phyloP scores from a whole-genome alignment of 2,113 vertebrate species.

The Antigone vipio region DNA sequence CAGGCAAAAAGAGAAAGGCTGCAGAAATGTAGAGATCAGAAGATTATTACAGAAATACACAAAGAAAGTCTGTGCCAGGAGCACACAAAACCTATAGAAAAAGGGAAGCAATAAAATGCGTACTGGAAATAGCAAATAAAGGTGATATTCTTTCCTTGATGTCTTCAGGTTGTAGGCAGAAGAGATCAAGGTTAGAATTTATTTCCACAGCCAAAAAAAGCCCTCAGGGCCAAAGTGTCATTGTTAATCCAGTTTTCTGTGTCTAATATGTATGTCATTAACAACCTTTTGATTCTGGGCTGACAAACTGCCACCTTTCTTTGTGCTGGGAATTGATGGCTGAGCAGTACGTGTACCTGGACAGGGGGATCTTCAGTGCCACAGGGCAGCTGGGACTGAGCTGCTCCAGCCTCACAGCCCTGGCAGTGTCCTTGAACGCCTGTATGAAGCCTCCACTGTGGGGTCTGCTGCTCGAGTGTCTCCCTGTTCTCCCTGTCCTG shows the following conservation, averaged over 20 bases:
- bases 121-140: conserved; percentile 44
- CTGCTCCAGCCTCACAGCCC: background rate
- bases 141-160: conserved; percentile 10
- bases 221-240: conserved; percentile 20
- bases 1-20: background rate
- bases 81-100: background rate
- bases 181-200: conserved; percentile 63
- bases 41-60: background rate
- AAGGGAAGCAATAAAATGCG: background rate
- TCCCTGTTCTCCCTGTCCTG: background rate
- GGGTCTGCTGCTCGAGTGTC: background rate
- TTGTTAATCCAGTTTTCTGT: conserved; percentile 60
- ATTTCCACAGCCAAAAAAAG: conserved; percentile 40
- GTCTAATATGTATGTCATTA: conserved; percentile 39
- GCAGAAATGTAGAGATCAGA: background rate
- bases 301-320: background rate
- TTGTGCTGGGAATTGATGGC: background rate
- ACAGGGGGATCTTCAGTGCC: background rate
- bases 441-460: background rate
- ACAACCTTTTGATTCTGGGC: conserved; percentile 18
- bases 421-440: background rate
- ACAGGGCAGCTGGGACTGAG: background rate
- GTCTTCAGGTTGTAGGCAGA: conserved; percentile 36
- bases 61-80: background rate
- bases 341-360: background rate